phyloP scores from a whole-genome alignment of 2,888 invertebrate genomes.

The Timema cristinae region DNA sequence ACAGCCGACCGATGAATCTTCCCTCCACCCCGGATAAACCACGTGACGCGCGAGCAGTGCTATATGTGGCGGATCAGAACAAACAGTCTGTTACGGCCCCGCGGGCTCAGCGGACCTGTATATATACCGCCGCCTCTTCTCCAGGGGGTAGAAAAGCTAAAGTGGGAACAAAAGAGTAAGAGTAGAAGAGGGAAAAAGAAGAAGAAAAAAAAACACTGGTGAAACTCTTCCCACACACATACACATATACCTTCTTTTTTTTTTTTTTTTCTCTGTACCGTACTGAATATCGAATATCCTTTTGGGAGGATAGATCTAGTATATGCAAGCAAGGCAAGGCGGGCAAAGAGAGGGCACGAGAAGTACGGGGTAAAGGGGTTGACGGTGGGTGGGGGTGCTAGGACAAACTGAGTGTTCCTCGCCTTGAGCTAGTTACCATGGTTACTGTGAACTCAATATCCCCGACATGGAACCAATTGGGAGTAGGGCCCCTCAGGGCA shows the following conservation, averaged over 20 bases:
- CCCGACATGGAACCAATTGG: slow-evolving; percentile 36
- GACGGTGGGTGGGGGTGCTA: slow-evolving; percentile 21
- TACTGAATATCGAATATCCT: slow-evolving; percentile 30
- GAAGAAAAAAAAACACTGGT: too few relatives aligned
- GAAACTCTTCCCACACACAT: too few relatives aligned
- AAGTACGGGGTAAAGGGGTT: slow-evolving; percentile 13
- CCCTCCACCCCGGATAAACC: too few relatives aligned
- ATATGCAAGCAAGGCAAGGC: slow-evolving; percentile 19
- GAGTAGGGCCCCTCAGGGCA: slow-evolving; percentile 29
- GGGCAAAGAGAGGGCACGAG: slow-evolving; percentile 4
- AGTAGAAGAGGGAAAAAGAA: too few relatives aligned
- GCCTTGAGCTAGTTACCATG: slow-evolving; percentile 32
- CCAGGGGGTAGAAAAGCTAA: too few relatives aligned
- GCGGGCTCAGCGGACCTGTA: too few relatives aligned
- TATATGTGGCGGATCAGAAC: too few relatives aligned
- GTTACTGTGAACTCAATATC: slow-evolving; percentile 36
- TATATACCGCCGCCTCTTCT: too few relatives aligned
- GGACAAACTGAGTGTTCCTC: slow-evolving; percentile 30
- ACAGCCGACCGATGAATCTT: too few relatives aligned
- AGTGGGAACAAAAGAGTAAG: too few relatives aligned
- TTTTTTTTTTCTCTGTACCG: slow-evolving; percentile 21
- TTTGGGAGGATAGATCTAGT: slow-evolving; percentile 22
- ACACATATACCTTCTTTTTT: background rate
- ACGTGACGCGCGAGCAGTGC: too few relatives aligned
- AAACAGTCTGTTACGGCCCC: too few relatives aligned